Base-by-base conservation (phyloP, 1,140 invertebrate genomes). In the Diprion similis region DNA sequence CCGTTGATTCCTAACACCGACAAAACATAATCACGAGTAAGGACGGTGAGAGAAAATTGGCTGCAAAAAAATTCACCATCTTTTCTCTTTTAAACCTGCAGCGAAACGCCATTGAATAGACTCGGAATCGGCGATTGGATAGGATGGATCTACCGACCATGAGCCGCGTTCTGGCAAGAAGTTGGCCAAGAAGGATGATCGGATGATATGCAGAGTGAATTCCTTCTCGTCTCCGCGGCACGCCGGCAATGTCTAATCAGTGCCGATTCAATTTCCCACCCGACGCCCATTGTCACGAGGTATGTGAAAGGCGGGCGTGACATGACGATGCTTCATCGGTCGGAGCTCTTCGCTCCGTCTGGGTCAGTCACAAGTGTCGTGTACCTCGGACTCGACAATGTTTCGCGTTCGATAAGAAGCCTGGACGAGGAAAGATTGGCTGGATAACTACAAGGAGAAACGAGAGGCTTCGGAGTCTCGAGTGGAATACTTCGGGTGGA, bases 241-340 rank as follows among this genome's bases (percentile, higher is more conserved):
- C 77, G 83, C 81, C 73, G 76, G 84, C 83, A 83, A 86, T 86
- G 84, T 86, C 81, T 84, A 86, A 86, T 86, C 84, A 86, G 83
- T 85, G 84, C 84, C 83, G 84, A 82, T 81, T 86, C 83, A 84
- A 86, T 86, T 86, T 86, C 81, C 75, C 68, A 71, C 68, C 77
- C 78, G 78, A 72, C 80, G 59, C 59, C 79, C 79, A 86, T 84
- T 84, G 81, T 84, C 81, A 79, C n/a, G 11, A 59, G n/a, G 51
- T 59, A 59, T 59, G 51, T 59, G 51, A 59, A 59, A 59, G 8
- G 51, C n/a, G 51, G n/a, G 51, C 51, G 9, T 37, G 24, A 37
- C 11, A 9, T 6, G 24, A 37, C 11, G n/a, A 15, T 59, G n/a
- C 8, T 13, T 59, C 51, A 59, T 59, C n/a, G 51, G 51, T 59